A percentile compares a stretch with the other conserved stretches of the same genome.
Conservation (phyloP, 1,140 invertebrate species). For the Atta texana region DNA sequence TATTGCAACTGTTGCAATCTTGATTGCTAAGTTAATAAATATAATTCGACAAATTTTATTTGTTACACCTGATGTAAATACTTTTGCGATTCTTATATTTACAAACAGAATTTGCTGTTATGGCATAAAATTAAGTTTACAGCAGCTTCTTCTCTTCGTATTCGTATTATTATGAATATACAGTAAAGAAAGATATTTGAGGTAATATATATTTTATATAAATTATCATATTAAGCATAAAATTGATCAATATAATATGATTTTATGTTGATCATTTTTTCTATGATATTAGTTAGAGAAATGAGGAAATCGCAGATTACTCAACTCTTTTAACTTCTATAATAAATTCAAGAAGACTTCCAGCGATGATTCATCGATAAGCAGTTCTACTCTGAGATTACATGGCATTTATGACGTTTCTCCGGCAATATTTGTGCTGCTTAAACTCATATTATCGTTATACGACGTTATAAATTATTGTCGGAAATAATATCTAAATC, state of each 20-base stretch:
- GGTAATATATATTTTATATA: background rate
- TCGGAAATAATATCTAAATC: background rate
- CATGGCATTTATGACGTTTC: no score
- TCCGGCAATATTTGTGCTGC: background rate
- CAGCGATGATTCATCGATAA: constrained; percentile 68
- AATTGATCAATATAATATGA: background rate
- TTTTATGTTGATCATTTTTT: constrained; percentile 38
- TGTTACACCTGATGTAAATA: no score
- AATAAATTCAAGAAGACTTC: background rate
- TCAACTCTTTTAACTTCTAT: constrained; percentile 43
- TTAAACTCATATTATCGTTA: constrained; percentile 17
- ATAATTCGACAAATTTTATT: no score
- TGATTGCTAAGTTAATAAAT: no score
- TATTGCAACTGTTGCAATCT: no score
- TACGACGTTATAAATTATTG: constrained; percentile 11
- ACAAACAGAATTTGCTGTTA: no score
- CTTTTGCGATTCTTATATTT: no score
- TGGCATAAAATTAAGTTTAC: no score
- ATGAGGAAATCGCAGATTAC: constrained; percentile 7
- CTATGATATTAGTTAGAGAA: constrained; percentile 6
- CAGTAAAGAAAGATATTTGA: background rate
- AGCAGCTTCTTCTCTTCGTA: no score
- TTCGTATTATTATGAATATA: background rate
- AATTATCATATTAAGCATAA: background rate
- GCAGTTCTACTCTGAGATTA: constrained; percentile 47